Percentiles rank a stretch among this genome's conserved stretches.
phyloP scores from a whole-genome alignment of 1,140 invertebrate genomes.

The Saxidomus purpurata region DNA sequence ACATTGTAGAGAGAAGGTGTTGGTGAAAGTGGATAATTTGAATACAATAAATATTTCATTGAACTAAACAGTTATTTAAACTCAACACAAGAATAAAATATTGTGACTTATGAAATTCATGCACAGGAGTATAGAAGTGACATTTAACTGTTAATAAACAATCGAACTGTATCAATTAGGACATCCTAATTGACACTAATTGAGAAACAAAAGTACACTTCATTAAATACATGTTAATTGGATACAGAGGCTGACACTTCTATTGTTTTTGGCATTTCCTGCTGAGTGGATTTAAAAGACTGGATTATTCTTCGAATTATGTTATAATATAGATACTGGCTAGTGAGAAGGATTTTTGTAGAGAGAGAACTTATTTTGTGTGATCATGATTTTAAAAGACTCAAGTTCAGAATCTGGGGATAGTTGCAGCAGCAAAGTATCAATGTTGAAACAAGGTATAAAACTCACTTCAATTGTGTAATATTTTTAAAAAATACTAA shows the following conservation, averaged over 20 bases:
- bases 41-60: not conserved
- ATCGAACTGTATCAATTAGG: not conserved
- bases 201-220: not conserved
- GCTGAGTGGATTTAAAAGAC: not conserved
- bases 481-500: too few relatives aligned
- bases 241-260: slow-evolving; percentile 20
- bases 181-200: slow-evolving; percentile 23
- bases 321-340: not conserved
- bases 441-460: slow-evolving; percentile 66
- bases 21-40: not conserved
- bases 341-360: not conserved
- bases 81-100: too few relatives aligned
- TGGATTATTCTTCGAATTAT: not conserved
- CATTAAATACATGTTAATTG: slow-evolving; percentile 7
- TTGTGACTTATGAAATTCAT: not conserved
- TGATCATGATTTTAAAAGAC: slow-evolving; percentile 65
- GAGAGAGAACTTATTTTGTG: not conserved
- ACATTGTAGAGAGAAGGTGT: slow-evolving; percentile 2
- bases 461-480: too few relatives aligned
- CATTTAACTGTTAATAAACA: not conserved
- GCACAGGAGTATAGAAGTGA: not conserved
- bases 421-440: slow-evolving; percentile 33
- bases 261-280: slow-evolving; percentile 33
- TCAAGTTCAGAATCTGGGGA: slow-evolving; percentile 56
- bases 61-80: too few relatives aligned